Evolutionary conservation across 1,140 invertebrate species (phyloP), one percentile per base, ranked within the genome.

Genomic region (Steinernema khuongi): DNA sequence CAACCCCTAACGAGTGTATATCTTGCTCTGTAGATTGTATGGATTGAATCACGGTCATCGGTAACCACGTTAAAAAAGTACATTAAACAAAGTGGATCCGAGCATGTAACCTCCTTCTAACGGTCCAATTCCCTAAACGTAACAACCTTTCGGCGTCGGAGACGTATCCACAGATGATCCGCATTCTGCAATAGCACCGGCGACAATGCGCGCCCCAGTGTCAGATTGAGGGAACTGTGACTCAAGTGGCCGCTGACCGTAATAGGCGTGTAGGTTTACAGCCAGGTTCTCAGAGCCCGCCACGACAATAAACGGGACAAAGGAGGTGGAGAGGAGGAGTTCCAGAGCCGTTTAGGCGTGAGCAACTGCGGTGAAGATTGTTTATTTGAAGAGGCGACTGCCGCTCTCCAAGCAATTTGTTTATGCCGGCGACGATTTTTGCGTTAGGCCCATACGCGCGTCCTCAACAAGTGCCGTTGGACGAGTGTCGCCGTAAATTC

Each of bases 391-490:
- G 50, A 60, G 11, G 22, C 50, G 50, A 60, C 50, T n/a, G 50
- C 11, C 50, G 7, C 11, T 22, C n/a, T 11, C 11, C 4, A 26
- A 60, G 14, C 50, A 60, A 60, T 60, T 60, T 60, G 50, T 60
- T 60, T 60, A 60, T 60, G 50, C 50, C 14, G 11, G 50, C 50
- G 22, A 22, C 11, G 50, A 60, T 60, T 60, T 60, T 60, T 60
- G 50, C 26, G 50, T 14, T 11, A 7, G 26, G 50, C 14, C 11
- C 14, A 60, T 11, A 22, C 26, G 50, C 50, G n/a, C n/a, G n/a
- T n/a, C n/a, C n/a, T n/a, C n/a, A 60, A 60, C 50, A 60, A 60
- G 50, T 60, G 50, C 50, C 50, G 11, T 60, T 60, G 50, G 50
- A 60, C 50, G 50, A 7, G 50, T 60, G n/a, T n/a, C n/a, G n/a